Base-by-base conservation (phyloP, 2,888 invertebrate species). In the Hydriomena furcata region DNA sequence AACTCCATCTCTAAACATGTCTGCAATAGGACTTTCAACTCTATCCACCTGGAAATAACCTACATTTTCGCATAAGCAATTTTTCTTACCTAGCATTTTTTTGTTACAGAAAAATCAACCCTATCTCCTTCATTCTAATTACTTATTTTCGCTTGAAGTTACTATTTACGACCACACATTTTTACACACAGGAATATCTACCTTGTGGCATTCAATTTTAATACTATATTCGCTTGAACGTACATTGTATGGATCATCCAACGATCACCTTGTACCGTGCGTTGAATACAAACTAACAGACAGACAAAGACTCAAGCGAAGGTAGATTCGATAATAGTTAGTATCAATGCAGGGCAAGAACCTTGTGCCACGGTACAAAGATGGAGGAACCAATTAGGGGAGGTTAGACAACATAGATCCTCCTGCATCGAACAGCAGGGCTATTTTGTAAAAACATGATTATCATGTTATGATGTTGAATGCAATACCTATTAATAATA, bases 231-330 rank as follows among this genome's bases (percentile, higher is more conserved):
- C 6, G 27, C 13, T 28, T 52, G 46, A n/a, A 6, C 10, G 21
- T 4, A 6, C 6, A 13, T n/a, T 31, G n/a, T n/a, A n/a, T 8
- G 28, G 6, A 13, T 32, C 5, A 31, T 21, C 23, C 23, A 17
- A 13, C 21, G 24, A 20, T 47, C 64, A 63, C 68, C 70, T 70
- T 71, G 71, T 45, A 34, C 31, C 67, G 73, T 66, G 72, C 49
- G 37, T 63, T 60, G 75, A 67, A 76, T 73, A 60, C 63, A 62
- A 55, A 60, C 47, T 57, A 63, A 52, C 52, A 13, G 45, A 49
- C 60, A 51, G 52, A 57, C 63, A 74, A 73, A 73, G 74, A 64
- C 56, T 63, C 60, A 61, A 61, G 28, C 7, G 20, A 17, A 6
- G 20, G 10, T 5, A 40, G 37, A 32, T 27, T 31, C 38, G 0